Conservation (phyloP, 2,113 vertebrate species). For the Phrynosoma platyrhinos region DNA sequence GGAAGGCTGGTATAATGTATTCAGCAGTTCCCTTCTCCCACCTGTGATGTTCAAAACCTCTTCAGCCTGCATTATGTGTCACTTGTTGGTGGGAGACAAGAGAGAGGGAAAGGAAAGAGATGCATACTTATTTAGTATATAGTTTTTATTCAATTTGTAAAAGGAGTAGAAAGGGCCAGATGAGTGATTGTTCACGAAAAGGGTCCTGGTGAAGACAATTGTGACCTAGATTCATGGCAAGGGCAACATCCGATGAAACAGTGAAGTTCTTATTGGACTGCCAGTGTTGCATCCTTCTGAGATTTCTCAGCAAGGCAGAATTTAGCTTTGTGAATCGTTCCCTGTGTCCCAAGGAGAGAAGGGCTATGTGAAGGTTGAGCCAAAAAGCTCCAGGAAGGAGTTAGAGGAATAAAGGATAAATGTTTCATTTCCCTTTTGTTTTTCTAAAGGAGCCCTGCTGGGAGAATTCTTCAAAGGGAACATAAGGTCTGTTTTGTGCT, state of each 20-base stretch:
- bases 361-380: background rate
- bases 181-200: background rate
- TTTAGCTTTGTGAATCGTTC: background rate
- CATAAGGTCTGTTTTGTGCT: background rate
- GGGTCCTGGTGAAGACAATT: background rate
- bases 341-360: background rate
- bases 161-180: background rate
- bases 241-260: background rate
- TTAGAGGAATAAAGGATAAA: background rate
- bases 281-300: background rate
- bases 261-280: background rate
- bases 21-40: background rate
- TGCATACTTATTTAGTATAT: background rate
- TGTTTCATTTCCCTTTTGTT: background rate
- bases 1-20: background rate
- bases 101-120: background rate
- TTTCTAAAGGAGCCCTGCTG: background rate
- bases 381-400: background rate
- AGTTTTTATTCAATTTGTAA: background rate
- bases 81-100: no score
- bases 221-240: background rate
- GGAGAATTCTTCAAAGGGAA: conserved; percentile 10
- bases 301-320: background rate
- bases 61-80: background rate
- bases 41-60: background rate